Percentiles rank a stretch among this genome's conserved stretches.
Evolutionary conservation across 2,797 vertebrate species (phyloP).

Genomic region (Epinephelus coioides): DNA sequence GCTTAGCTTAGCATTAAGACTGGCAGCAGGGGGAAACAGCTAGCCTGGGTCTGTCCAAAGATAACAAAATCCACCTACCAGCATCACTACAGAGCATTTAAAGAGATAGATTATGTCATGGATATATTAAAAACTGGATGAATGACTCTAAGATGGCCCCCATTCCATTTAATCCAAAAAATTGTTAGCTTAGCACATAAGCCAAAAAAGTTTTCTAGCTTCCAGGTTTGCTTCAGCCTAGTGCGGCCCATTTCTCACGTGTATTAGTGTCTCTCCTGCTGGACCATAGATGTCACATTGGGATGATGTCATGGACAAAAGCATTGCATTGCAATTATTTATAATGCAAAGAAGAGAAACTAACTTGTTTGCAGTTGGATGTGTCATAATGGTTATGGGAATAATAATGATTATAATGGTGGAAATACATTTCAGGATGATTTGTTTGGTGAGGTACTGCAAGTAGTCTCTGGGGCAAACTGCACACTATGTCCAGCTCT

Average conservation of each 20-base stretch:
- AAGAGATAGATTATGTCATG: neutral
- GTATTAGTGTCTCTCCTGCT: neutral
- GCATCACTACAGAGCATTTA: neutral
- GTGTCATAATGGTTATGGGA: too few relatives aligned
- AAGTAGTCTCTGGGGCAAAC: neutral
- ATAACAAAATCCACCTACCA: neutral
- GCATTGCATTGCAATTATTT: neutral
- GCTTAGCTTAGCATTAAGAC: constrained; percentile 6
- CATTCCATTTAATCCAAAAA: neutral
- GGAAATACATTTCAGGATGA: neutral
- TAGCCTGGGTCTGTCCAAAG: neutral
- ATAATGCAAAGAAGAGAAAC: neutral
- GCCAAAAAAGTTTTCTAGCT: neutral
- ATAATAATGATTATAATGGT: neutral
- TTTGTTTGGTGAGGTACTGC: neutral
- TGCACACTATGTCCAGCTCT: too few relatives aligned
- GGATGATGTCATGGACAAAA: neutral
- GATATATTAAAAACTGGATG: too few relatives aligned
- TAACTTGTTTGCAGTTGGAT: neutral
- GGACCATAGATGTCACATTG: neutral
- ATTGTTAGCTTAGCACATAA: too few relatives aligned
- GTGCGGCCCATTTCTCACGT: neutral
- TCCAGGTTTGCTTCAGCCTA: neutral
- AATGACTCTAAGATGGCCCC: neutral
- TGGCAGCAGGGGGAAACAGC: neutral